Evolutionary conservation across 2,113 vertebrate species (phyloP), one percentile per base, ranked within the genome.

Genomic region (Nothobranchius furzeri): DNA sequence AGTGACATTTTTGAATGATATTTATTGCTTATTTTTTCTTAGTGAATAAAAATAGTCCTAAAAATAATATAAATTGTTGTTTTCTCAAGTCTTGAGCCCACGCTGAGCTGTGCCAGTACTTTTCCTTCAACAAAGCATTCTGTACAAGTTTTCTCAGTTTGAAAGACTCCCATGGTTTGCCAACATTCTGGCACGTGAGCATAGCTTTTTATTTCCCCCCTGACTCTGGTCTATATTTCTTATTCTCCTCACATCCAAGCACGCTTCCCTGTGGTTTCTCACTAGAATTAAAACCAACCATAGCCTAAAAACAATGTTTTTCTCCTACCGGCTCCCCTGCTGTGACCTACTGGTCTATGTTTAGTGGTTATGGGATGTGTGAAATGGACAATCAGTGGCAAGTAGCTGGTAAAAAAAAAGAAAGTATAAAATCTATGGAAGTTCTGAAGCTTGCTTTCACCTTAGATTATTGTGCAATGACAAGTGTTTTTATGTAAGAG

Each of bases 281-380:
- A n/a, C 83, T 67, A 81, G 88, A 87, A 85, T 76, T 45, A 45
- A 76, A 62, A 64, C 59, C 50, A 84, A 88, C 78, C 75, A 64
- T 48, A 79, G 48, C 56, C 68, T 64, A 63, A 40, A 49, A 55
- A 55, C 20, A 8, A 63, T 65, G 42, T 70, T 79, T 67, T 68
- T 30, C 68, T 80, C 75, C 71, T 53, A 48, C 47, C 25, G 47
- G 46, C 66, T 62, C 60, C 35, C 58, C 63, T 51, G 56, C 60
- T 70, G 47, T 78, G 76, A 83, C 67, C 73, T 72, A 61, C 60
- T 36, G 2, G 12, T 62, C 70, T 86, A 64, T 87, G 79, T 75
- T 91, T 91, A 88, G 87, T 85, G 87, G 87, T 81, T 75, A 60
- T 60, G 72, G 74, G 60, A 71, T 15, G 76, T 87, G 81, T 48